These are phyloP conservation scores for Camelus dromedarius DNA, from an alignment of 2,113 vertebrate species.

Conservation along the genomic window DNA sequence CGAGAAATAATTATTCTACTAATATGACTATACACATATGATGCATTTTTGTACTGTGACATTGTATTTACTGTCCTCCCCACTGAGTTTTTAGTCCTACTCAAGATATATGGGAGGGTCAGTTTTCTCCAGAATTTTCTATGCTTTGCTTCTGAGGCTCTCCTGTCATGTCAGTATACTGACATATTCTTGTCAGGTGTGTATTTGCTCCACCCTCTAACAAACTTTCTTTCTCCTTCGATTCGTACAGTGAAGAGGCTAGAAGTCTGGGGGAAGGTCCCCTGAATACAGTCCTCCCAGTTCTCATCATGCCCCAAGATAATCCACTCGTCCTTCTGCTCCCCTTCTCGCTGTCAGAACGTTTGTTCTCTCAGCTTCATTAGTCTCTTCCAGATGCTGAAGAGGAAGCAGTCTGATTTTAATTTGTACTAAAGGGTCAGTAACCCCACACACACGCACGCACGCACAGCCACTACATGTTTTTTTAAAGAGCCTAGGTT, in stretches of 20 bases:
- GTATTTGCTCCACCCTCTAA: not conserved
- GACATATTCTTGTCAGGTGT: not conserved
- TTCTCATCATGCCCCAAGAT: not conserved
- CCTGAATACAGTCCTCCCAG: not conserved
- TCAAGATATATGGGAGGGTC: not conserved
- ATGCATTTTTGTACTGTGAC: not conserved
- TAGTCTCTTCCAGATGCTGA: not conserved
- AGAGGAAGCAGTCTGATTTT: not conserved
- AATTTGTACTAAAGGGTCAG: not conserved
- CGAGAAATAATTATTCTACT: not conserved
- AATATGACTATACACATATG: not conserved
- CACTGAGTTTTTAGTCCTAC: not conserved
- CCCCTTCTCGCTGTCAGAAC: not conserved
- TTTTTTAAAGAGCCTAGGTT: slow-evolving; percentile 30
- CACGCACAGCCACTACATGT: not conserved
- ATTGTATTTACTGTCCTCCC: not conserved
- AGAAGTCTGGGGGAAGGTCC: not conserved
- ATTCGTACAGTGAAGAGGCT: not conserved
- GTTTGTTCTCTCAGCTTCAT: not conserved
- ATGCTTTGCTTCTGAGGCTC: not conserved
- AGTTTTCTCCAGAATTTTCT: not conserved
- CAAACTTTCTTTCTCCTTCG: not conserved
- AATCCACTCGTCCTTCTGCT: not conserved
- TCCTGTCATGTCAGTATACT: not conserved
- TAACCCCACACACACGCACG: not conserved